Base-by-base conservation (phyloP, 2,113 vertebrate species). In the Sprattus sprattus region DNA sequence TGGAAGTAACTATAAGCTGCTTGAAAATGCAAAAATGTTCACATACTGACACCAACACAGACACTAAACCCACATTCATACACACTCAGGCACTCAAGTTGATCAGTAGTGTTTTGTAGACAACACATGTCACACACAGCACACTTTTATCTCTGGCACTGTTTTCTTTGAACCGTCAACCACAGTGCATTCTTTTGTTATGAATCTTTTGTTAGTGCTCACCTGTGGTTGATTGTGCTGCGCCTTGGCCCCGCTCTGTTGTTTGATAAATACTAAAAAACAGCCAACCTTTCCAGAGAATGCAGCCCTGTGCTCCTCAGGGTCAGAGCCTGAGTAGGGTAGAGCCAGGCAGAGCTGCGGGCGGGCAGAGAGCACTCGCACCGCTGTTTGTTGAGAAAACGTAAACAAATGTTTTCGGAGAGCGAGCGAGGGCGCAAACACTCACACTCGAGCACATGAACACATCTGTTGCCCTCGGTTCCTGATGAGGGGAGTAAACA, bases 381-480 rank as follows among this genome's bases (percentile, higher is more conserved):
- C 22, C 11, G 60, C 11, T 67, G 60, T 67, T 7, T 64, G 20
- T 64, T 22, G n/a, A 11, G 25, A 28, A 28, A 67, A 71, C 25
- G 64, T 71, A 71, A 71, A 71, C 64, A 71, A 71, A 71, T 71
- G 64, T 71, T 71, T 71, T 71, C 6, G 25, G 11, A 32, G 28
- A 64, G 60, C 54, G 54, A 9, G 97, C 97, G 90, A 9, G 20
- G 45, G 50, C 49, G 81, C 84, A 52, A 46, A 52, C 45, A 60
- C 81, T 81, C 85, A 11, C 22, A 22, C 83, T 81, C 54, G 83
- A 71, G 64, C 64, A 4, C 11, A 8, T 13, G 32, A 71, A 71
- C 64, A 71, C 64, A 71, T 71, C 64, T 71, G 64, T 71, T 32
- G 64, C 64, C 64, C 64, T 71, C 9, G 64, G n/a, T 71, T 15